Evolutionary conservation across 2,113 vertebrate genomes (phyloP).

Genomic region (Rhea pennata): DNA sequence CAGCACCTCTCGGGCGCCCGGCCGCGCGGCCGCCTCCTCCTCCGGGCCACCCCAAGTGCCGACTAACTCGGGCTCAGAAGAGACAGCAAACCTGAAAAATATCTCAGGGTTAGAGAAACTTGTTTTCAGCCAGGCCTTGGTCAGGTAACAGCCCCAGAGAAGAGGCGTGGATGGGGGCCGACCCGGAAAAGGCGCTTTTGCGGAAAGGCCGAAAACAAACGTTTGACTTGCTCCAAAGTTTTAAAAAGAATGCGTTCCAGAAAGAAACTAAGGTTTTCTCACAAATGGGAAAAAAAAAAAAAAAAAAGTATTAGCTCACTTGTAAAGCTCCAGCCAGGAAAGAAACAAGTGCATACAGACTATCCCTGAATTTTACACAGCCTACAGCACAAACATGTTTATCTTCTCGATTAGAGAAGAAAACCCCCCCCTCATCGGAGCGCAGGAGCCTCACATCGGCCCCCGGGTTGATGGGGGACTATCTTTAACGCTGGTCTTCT

Average conservation of each 20-base stretch:
- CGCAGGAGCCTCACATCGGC: background rate
- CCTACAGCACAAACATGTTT: background rate
- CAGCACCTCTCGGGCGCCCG: too few species aligned
- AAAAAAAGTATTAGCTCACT: background rate
- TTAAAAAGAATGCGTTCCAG: background rate
- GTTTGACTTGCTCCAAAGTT: background rate
- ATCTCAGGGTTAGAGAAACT: background rate
- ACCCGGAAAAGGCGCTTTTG: too few species aligned
- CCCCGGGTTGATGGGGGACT: background rate
- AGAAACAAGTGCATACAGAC: background rate
- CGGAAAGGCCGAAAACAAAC: background rate
- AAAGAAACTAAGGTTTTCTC: background rate
- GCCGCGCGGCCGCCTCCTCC: too few species aligned
- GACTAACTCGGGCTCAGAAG: background rate
- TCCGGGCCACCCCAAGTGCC: background rate
- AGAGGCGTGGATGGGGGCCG: too few species aligned
- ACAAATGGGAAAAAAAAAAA: background rate
- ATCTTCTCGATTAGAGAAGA: background rate
- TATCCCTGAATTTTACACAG: background rate
- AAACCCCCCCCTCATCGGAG: background rate
- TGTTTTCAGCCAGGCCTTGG: background rate
- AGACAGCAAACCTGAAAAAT: background rate
- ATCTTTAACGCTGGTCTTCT: constrained; percentile 24
- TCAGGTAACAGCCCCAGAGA: background rate
- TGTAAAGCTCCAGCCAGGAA: background rate